Evolutionary conservation across 2,113 vertebrate species (phyloP), one percentile per base, ranked within the genome.

Genomic region (Limanda limanda): DNA sequence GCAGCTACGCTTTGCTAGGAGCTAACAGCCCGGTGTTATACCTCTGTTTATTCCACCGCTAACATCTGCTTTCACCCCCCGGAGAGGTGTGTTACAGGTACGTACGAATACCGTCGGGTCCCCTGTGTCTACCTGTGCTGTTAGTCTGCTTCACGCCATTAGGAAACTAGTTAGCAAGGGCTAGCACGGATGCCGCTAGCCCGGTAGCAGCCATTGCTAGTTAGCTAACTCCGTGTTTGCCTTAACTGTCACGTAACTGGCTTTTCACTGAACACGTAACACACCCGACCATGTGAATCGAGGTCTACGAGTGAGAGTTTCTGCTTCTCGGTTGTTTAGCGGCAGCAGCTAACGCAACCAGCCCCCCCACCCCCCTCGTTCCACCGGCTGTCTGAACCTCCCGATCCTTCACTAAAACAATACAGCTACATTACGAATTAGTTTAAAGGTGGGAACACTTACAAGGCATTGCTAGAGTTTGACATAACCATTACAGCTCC

Each of bases 71-170:
- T 66, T 71, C 20, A 35, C 2, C 59, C 21, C 1, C 40, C 0
- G 15, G 48, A 21, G 68, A 56, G 21, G 27, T 14, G 4, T 59
- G 54, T n/a, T 9, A 55, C 4, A 88, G 91, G 91, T 91, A 1
- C 24, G 88, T 85, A 37, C 1, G 57, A 13, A 1, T 23, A 42
- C 8, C 12, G 4, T 1, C 2, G 5, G 7, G 65, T 4, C 14
- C 1, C 56, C 17, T 59, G 13, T 1, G 17, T 66, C 37, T 18
- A n/a, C 2, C 0, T 21, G 4, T 47, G 9, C 31, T 35, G 3
- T 13, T 7, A n/a, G 5, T 42, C 37, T 37, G 27, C 27, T 7
- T 58, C 15, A 17, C 1, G 69, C n/a, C 7, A 31, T 12, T 1
- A 35, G 12, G 14, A 25, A 11, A 47, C 40, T 60, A 8, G 18